Conservation (phyloP, 2,797 vertebrate species). For the Anguilla marmorata region DNA sequence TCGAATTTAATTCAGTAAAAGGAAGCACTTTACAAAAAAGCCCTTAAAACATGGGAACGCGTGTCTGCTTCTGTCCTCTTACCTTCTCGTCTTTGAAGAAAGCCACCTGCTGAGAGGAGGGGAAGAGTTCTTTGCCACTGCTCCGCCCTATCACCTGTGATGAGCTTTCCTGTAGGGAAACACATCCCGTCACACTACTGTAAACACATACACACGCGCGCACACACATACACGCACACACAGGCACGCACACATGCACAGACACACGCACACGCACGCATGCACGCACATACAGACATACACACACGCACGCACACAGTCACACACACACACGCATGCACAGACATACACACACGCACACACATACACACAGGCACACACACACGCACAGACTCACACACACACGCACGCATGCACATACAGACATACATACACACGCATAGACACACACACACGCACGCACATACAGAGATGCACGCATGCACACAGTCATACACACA, state of each 20-base stretch:
- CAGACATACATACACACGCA: conserved; percentile 33
- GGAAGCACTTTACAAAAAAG: background rate
- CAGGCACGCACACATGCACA: conserved; percentile 15
- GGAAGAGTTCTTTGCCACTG: conserved; percentile 65
- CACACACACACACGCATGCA: background rate
- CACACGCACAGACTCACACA: too few relatives aligned
- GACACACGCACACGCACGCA: background rate
- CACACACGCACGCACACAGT: conserved; percentile 27
- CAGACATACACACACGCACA: background rate
- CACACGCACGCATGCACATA: too few relatives aligned
- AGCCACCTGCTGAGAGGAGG: conserved; percentile 67
- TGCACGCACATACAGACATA: background rate
- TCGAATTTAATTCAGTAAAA: background rate
- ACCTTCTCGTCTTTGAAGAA: conserved; percentile 78
- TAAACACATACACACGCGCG: conserved; percentile 38
- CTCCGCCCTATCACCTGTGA: conserved; percentile 68
- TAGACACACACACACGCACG: conserved; percentile 29
- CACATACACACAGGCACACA: conserved; percentile 8
- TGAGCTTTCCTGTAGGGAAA: conserved; percentile 72
- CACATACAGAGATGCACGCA: conserved; percentile 9
- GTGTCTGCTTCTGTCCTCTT: conserved; percentile 45
- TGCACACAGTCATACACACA: conserved; percentile 12
- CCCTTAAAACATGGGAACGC: background rate
- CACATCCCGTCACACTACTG: conserved; percentile 43
- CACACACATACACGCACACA: conserved; percentile 26